Base-by-base conservation (phyloP, 2,113 vertebrate genomes). In the Oostethus manadensis region DNA sequence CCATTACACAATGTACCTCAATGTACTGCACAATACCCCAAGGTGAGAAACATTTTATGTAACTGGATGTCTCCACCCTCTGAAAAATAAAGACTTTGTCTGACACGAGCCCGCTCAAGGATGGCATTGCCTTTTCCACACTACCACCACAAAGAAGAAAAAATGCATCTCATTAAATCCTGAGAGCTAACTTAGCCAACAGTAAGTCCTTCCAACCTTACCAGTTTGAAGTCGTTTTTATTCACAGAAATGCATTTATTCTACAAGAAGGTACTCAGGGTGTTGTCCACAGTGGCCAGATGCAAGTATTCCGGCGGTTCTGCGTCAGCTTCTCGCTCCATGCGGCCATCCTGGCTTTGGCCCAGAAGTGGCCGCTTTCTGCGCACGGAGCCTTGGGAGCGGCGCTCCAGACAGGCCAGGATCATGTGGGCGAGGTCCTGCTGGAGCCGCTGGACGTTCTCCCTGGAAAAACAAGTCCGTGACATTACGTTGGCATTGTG, bases 391-490 rank as follows among this genome's bases (percentile, higher is more conserved):
- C 86, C 67, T 0, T 62, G 82, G 64, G 90, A 80, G 43, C 92
- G 90, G 40, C 87, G 90, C 85, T 93, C 88, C 73, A 97, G 87
- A 64, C 88, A 92, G 1, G 11, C 71, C 45, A 87, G 83, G 59
- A 96, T 94, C 94, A 94, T 96, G 59, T 94, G 84, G 35, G 93
- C 92, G 65, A 97, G 92, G 45, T 98, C 91, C 40, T 92, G 89
- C 59, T 95, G 94, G 58, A 98, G 87, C 38, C 90, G 89, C 83
- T 97, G 93, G 81, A 94, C 90, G 81, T 95, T 98, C 86, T 98
- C 97, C 69, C 97, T 99, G 77, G 5, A 26, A 14, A 43, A 58
- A 10, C 69, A 56, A 6, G 13, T 29, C 22, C 13, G 43, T 17
- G 16, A n/a, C 33, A 42, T 56, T 40, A 53, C 16, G 21, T 51